phyloP scores from a whole-genome alignment of 2,113 vertebrate species.

The Parus major region DNA sequence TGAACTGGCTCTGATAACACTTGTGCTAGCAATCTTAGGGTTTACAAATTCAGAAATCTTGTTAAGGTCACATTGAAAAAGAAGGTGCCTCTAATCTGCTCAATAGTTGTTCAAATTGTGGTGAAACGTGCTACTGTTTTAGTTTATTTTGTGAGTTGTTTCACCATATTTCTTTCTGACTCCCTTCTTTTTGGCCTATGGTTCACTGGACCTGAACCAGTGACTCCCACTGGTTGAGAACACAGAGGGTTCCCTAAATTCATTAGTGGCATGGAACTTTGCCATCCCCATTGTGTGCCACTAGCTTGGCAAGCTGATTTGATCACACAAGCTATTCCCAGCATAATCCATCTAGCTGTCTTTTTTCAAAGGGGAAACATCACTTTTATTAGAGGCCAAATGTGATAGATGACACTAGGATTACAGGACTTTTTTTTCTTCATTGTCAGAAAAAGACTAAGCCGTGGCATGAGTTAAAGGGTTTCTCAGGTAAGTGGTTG shows the following conservation, averaged over 20 bases:
- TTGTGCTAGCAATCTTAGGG: not conserved
- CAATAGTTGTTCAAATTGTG: not conserved
- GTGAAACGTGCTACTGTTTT: not conserved
- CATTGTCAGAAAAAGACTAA: not conserved
- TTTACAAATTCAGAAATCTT: not conserved
- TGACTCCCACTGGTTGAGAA: not conserved
- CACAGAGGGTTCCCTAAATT: constrained; percentile 5
- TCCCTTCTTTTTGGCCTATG: not conserved
- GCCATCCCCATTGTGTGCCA: not conserved
- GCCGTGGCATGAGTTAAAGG: not conserved
- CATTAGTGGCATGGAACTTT: not conserved
- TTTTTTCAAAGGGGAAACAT: constrained; percentile 15
- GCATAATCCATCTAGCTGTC: not conserved
- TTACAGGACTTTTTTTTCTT: not conserved
- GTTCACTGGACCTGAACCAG: not conserved
- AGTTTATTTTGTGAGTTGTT: not conserved
- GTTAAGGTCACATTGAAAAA: not conserved
- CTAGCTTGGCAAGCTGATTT: not conserved
- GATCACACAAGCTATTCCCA: constrained; percentile 3
- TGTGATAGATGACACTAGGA: not conserved
- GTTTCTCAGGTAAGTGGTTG: constrained; percentile 24
- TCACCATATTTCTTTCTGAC: not conserved
- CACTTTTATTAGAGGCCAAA: constrained; percentile 37
- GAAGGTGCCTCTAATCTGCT: not conserved
- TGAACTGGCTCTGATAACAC: not conserved